Evolutionary conservation across 2,113 vertebrate species (phyloP).

Genomic region (Boulengeromyrus knoepffleri): DNA sequence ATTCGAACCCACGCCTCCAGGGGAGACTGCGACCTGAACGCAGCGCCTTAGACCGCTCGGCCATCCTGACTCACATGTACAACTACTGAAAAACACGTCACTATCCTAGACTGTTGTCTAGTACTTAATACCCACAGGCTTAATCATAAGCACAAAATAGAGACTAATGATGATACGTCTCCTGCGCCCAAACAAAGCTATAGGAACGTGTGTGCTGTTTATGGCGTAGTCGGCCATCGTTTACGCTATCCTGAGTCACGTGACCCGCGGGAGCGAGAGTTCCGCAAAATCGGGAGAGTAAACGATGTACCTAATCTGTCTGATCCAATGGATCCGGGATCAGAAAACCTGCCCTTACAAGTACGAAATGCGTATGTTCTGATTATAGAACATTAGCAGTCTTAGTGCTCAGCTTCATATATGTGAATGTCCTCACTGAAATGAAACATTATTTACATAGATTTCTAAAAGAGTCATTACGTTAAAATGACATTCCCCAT

Average conservation of each 20-base stretch:
- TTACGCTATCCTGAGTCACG: neutral
- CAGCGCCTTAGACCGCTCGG: conserved; percentile 59
- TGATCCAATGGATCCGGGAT: neutral
- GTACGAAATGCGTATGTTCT: neutral
- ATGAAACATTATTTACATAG: neutral
- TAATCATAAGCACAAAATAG: neutral
- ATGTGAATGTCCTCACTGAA: neutral
- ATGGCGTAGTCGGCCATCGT: neutral
- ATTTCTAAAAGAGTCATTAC: neutral
- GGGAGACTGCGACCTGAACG: conserved; percentile 62
- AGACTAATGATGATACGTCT: neutral
- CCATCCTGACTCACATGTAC: conserved; percentile 42
- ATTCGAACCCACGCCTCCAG: conserved; percentile 30
- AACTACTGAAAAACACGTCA: rapidly evolving
- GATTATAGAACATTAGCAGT: neutral
- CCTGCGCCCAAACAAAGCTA: neutral
- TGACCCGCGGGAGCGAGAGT: neutral
- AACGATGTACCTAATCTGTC: neutral
- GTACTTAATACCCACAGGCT: neutral
- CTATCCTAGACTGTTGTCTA: neutral
- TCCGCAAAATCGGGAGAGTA: neutral
- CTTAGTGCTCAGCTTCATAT: neutral
- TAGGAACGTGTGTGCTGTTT: neutral
- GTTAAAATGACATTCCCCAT: neutral
- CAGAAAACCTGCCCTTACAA: neutral